Evolutionary conservation across 2,888 invertebrate species (phyloP).

Genomic region (Noctua janthe): DNA sequence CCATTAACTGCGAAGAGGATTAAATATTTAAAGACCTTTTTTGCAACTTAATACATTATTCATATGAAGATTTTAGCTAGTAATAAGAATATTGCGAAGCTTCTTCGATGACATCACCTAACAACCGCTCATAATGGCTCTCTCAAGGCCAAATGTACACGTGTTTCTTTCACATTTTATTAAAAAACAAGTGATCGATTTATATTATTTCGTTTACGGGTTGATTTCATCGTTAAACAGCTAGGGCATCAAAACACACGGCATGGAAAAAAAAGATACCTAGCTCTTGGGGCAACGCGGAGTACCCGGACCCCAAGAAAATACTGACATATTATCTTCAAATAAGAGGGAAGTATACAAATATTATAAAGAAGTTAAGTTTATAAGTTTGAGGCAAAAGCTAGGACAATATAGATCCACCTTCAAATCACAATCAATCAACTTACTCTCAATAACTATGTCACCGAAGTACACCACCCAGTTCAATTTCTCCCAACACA

Average conservation of each 20-base stretch:
- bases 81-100: conserved; percentile 7
- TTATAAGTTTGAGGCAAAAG: not conserved
- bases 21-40: conserved; percentile 5
- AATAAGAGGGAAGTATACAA: not conserved
- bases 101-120: conserved; percentile 40
- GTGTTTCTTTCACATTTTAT: not conserved
- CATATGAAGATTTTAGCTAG: not conserved
- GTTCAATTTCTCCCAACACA: not conserved
- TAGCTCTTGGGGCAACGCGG: not conserved
- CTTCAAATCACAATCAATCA: not conserved
- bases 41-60: conserved; percentile 29
- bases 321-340: not conserved
- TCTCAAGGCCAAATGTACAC: conserved; percentile 28
- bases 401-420: not conserved
- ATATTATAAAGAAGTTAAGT: not conserved
- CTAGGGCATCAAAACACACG: not conserved
- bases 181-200: not conserved
- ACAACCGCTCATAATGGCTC: conserved; percentile 10
- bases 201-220: not conserved
- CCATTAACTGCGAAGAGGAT: not conserved
- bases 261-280: not conserved
- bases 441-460: not conserved
- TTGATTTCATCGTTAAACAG: not conserved
- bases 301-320: not conserved
- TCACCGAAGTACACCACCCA: not conserved